Evolutionary conservation across 2,888 invertebrate genomes (phyloP), one percentile per base, ranked within the genome.

Genomic region (Ptycholaimellus sp.): DNA sequence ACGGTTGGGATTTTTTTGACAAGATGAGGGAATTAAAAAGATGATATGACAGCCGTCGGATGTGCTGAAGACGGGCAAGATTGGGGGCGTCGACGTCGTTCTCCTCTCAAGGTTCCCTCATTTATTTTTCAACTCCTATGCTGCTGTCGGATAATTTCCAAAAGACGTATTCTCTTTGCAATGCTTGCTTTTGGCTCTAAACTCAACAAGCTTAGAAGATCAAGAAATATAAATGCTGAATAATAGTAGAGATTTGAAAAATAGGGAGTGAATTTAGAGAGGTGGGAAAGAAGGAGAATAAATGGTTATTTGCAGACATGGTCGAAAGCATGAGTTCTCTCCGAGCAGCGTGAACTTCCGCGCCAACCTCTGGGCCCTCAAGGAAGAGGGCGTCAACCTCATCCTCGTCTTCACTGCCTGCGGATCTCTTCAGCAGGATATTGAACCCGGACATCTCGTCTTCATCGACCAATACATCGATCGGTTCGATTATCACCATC

Each of bases 281-380:
- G 42, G n/a, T n/a, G n/a, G n/a, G n/a, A n/a, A n/a, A n/a, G n/a
- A n/a, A n/a, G n/a, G n/a, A n/a, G n/a, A n/a, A n/a, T n/a, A n/a
- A n/a, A n/a, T n/a, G n/a, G n/a, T 46, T 37, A 46, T 23, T 44
- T 47, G 38, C 36, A 70, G 73, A 48, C 74, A 75, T 59, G 73
- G 72, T 2, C 54, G 67, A 9, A 64, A 66, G 17, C 74, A 76
- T 51, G 59, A 59, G 28, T 71, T 76, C 35, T 76, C 72, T 62
- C 93, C 96, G 1, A 72, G 75, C 3, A 72, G 74, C 48, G 73
- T 96, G 0, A 96, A 96, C 64, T 93, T 81, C 60, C 72, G 85
- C 39, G 93, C 93, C 0, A 99, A 96, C 59, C 73, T 99, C 40
- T 83, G 82, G 76, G 85, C 87, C 1, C 60, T 99, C 46, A 76